Conservation (phyloP, 2,113 vertebrate species). For the Tetraodon nigroviridis region DNA sequence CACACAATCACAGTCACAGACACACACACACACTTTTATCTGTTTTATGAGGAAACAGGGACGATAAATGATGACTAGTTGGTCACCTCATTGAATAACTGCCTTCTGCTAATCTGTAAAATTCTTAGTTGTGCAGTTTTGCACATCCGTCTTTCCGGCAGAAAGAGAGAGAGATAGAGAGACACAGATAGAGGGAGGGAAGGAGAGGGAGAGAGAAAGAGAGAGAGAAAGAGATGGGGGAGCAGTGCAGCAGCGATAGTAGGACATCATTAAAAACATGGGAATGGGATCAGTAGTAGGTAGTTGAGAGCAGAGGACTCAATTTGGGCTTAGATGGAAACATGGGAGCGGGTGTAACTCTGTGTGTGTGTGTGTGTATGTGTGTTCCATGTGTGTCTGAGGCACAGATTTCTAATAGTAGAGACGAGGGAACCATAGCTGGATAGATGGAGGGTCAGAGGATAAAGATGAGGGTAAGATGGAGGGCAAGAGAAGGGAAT, state of each 20-base stretch:
- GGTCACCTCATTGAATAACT: not conserved
- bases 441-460: constrained; percentile 52
- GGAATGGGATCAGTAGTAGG: constrained; percentile 59
- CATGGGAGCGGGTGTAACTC: constrained; percentile 13
- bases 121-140: constrained; percentile 23
- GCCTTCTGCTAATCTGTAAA: not conserved
- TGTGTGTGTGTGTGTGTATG: constrained; percentile 20
- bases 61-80: not conserved
- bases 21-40: constrained; percentile 12
- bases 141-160: constrained; percentile 9
- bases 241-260: constrained; percentile 10
- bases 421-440: constrained; percentile 22
- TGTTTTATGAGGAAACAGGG: constrained; percentile 4
- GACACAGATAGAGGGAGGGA: not conserved
- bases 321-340: constrained; percentile 65
- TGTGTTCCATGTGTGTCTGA: constrained; percentile 9
- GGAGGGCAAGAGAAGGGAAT: constrained; percentile 47
- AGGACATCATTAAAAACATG: constrained; percentile 61
- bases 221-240: not conserved
- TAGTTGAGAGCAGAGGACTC: constrained; percentile 54
- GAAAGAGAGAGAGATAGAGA: not conserved
- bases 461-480: constrained; percentile 54
- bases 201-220: not conserved
- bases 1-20: constrained; percentile 21
- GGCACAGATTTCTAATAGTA: constrained; percentile 51